Evolutionary conservation across 2,888 invertebrate species (phyloP), one percentile per base, ranked within the genome.

Genomic region (Myopa testacea): DNA sequence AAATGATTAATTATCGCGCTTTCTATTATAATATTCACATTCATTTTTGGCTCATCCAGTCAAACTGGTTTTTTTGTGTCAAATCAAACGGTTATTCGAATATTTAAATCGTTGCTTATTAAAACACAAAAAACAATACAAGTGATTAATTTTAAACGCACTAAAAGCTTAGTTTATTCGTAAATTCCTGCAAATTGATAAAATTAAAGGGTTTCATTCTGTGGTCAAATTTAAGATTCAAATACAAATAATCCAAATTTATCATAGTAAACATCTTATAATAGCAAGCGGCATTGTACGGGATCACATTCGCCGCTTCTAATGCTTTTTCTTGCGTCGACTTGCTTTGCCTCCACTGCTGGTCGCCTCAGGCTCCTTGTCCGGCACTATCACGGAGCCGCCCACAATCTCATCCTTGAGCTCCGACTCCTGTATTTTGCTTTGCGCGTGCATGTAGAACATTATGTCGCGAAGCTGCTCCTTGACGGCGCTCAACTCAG

Each of bases 381-480:
- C 89, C 8, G 85, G 86, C 40, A 89, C 82, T 4, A 87, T 85
- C 10, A 89, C 88, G 1, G 89, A 84, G 58, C 87, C 88, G 5
- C 86, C 85, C 0, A 85, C 86, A 70, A 89, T 82, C 81, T 88
- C 87, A 78, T 88, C 87, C 77, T 87, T 85, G 52, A 87, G 80
- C 79, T 90, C 89, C 0, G 89, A 87, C 67, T 86, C 87, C 38
- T 88, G 87, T 80, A 90, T 88, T 80, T 88, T 86, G 71, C 84
- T 86, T 87, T 95, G 95, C 1, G 98, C 98, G 82, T 98, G 96
- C 84, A 99, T 93, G 88, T 95, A 98, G 90, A 99, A 98, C 97
- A 98, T 98, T 71, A 99, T 92, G 91, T 99, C 99, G 55, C 96
- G 92, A 10, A 99, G 91, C 91, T 99, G 98, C 84, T 99, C 98